Conservation (phyloP, 2,113 vertebrate species). For the Leptosomus discolor region DNA sequence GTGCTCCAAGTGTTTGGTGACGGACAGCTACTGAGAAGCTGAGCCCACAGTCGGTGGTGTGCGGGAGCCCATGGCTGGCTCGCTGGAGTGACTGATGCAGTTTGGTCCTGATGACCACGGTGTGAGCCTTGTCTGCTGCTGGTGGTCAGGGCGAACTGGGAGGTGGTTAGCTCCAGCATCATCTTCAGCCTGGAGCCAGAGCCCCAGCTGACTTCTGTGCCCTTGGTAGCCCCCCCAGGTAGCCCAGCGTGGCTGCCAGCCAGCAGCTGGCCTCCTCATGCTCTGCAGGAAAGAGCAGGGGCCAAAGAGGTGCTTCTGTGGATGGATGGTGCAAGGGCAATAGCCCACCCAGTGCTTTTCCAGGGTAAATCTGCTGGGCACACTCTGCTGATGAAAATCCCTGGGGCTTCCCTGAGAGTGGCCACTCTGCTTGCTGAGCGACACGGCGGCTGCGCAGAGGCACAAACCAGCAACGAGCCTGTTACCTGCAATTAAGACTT, state of each 20-base stretch:
- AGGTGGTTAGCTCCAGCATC: neutral
- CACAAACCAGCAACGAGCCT: neutral
- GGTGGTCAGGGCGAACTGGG: neutral
- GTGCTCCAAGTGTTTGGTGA: neutral
- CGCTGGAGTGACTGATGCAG: neutral
- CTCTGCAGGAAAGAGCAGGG: neutral
- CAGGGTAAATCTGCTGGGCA: neutral
- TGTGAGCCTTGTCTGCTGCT: neutral
- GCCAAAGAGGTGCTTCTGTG: neutral
- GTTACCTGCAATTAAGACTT: too few relatives aligned
- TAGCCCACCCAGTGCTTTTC: neutral
- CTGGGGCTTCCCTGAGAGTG: neutral
- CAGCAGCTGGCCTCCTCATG: rapidly evolving
- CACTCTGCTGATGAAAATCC: too few relatives aligned
- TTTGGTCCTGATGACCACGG: neutral
- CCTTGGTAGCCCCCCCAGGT: neutral
- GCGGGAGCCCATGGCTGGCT: neutral
- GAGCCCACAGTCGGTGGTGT: neutral
- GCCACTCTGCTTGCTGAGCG: rapidly evolving
- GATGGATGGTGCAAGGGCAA: rapidly evolving
- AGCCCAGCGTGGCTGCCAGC: neutral
- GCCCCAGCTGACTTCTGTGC: neutral
- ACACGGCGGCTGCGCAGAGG: too few relatives aligned
- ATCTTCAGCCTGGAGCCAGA: neutral
- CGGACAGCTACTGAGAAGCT: rapidly evolving